phyloP scores from a whole-genome alignment of 2,113 vertebrate genomes.

The Nothoprocta pentlandii region DNA sequence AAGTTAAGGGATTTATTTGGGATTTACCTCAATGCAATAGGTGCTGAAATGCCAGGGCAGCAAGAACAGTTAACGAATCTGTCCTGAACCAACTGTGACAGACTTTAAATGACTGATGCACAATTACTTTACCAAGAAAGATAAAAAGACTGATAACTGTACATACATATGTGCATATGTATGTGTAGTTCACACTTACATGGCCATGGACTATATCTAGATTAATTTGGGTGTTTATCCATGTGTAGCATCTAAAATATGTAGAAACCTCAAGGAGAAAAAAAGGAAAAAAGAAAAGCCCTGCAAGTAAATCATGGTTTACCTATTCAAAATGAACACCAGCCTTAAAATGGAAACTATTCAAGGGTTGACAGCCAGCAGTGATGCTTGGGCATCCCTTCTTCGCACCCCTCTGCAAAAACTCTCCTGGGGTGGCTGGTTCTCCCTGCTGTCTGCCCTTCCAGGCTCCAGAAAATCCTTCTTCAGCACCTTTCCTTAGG shows the following conservation, averaged over 20 bases:
- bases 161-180: neutral
- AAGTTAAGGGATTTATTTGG: neutral
- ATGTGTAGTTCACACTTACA: neutral
- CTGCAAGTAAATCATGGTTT: neutral
- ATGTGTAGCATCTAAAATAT: neutral
- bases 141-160: neutral
- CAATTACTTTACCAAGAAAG: neutral
- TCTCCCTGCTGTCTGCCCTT: neutral
- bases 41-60: neutral
- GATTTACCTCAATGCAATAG: neutral
- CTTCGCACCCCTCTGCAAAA: neutral
- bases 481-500: neutral
- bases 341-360: neutral
- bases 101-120: neutral
- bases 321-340: neutral
- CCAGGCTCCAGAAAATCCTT: neutral
- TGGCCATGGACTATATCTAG: neutral
- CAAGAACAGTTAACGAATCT: neutral
- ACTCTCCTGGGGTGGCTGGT: neutral
- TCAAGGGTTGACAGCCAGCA: neutral
- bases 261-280: neutral
- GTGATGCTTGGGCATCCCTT: fast-evolving
- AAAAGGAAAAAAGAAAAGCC: neutral
- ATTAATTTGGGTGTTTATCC: neutral
- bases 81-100: neutral